Evolutionary conservation across 2,113 vertebrate species (phyloP).

Genomic region (Sturnira hondurensis): DNA sequence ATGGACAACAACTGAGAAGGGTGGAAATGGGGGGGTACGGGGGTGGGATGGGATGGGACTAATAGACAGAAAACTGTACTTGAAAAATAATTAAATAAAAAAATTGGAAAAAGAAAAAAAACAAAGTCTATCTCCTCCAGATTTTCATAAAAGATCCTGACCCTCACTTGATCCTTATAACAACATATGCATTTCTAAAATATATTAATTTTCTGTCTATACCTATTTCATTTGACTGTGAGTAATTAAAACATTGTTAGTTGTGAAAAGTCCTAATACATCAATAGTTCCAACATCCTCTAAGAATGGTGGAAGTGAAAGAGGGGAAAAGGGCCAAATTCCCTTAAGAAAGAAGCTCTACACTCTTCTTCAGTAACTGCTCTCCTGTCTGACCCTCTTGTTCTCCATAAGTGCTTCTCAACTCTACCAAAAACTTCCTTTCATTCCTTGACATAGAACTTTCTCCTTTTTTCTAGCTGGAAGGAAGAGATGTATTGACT

Average conservation of each 20-base stretch:
- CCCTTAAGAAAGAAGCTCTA: background rate
- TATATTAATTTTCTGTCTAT: background rate
- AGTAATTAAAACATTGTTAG: background rate
- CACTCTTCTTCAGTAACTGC: background rate
- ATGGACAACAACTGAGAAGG: too few species aligned
- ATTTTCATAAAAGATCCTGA: background rate
- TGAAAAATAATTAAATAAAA: too few species aligned
- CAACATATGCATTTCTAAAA: background rate
- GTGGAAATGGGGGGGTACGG: too few species aligned
- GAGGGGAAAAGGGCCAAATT: background rate
- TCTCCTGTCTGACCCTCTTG: background rate
- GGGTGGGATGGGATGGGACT: too few species aligned
- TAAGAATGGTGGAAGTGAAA: background rate
- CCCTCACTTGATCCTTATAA: background rate
- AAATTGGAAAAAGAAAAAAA: too few species aligned
- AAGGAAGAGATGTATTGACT: background rate
- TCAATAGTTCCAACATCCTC: background rate
- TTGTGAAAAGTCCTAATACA: background rate
- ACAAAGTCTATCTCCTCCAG: background rate
- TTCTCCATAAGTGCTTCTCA: background rate
- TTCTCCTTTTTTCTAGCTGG: background rate
- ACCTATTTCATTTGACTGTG: background rate
- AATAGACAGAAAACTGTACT: too few species aligned
- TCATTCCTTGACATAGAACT: background rate
- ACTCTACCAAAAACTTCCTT: background rate